Evolutionary conservation across 2,113 vertebrate genomes (phyloP).

Genomic region (Fregata magnificens): DNA sequence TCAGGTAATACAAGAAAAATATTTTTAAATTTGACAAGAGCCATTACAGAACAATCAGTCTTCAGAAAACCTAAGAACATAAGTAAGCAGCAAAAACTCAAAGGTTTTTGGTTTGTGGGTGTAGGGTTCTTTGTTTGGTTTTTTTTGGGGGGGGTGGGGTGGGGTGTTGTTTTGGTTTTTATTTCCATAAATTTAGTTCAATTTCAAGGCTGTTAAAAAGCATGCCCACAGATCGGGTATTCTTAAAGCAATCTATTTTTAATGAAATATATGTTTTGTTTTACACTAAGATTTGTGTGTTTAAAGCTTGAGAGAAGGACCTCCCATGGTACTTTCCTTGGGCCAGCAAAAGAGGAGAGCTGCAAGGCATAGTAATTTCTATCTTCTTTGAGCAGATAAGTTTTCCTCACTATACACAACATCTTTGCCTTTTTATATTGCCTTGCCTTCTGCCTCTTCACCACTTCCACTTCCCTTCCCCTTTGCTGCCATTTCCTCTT

Average conservation of each 20-base stretch:
- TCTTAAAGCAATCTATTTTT: not conserved
- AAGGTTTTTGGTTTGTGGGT: not conserved
- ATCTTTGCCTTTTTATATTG: not conserved
- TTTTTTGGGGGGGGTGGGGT: rapidly evolving
- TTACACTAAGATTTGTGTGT: not conserved
- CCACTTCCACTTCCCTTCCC: not conserved
- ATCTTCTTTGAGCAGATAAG: not conserved
- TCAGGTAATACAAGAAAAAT: not conserved
- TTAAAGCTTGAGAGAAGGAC: not conserved
- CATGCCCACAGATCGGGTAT: not conserved
- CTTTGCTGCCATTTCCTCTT: not conserved
- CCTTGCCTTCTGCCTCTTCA: not conserved
- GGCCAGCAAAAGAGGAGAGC: not conserved
- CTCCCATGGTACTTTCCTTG: not conserved
- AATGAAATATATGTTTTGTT: not conserved
- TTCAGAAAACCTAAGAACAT: not conserved
- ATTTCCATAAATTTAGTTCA: not conserved
- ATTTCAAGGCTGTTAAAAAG: not conserved
- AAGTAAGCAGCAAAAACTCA: not conserved
- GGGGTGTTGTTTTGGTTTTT: not conserved
- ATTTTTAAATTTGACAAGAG: not conserved
- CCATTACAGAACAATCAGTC: not conserved
- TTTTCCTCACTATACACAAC: not conserved
- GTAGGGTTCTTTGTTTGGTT: not conserved
- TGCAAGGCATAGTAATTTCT: not conserved